Conservation (phyloP, 2,888 invertebrate genomes). For the Drosophila hamatofila region DNA sequence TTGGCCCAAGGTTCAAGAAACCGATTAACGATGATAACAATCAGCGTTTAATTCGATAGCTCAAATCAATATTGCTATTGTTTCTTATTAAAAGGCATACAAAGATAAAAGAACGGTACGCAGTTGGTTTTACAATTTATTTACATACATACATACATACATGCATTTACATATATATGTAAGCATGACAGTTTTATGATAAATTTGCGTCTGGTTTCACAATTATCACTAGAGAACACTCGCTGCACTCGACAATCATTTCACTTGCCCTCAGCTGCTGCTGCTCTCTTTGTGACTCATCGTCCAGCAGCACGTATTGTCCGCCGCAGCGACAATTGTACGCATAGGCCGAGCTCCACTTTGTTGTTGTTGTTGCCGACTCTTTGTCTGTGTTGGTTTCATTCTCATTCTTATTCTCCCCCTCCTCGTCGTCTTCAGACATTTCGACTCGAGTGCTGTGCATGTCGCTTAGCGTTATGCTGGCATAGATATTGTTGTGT, state of each 20-base stretch:
- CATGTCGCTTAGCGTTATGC: conserved; percentile 86
- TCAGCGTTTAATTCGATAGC: conserved; percentile 18
- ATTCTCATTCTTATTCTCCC: conserved; percentile 16
- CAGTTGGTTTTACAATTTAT: conserved; percentile 12
- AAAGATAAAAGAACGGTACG: conserved; percentile 25
- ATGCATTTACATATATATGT: background rate
- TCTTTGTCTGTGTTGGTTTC: conserved; percentile 53
- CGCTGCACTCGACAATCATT: conserved; percentile 88
- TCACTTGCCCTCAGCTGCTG: conserved; percentile 71
- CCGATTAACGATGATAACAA: conserved; percentile 53
- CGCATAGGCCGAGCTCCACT: conserved; percentile 68
- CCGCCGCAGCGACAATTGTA: conserved; percentile 91
- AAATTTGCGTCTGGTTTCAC: conserved; percentile 65
- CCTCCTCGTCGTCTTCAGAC: conserved; percentile 29
- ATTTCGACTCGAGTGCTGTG: conserved; percentile 58
- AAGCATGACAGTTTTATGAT: conserved; percentile 27
- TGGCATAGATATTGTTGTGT: conserved; percentile 87
- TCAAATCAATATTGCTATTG: conserved; percentile 18
- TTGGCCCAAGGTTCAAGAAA: conserved; percentile 60
- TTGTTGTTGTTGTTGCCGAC: conserved; percentile 22
- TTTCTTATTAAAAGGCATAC: background rate
- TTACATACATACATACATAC: background rate
- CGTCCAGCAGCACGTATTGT: conserved; percentile 83
- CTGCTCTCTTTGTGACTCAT: conserved; percentile 68
- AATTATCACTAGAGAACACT: conserved; percentile 90